Evolutionary conservation across 2,888 invertebrate genomes (phyloP).

Genomic region (Eurytoma adleriae): DNA sequence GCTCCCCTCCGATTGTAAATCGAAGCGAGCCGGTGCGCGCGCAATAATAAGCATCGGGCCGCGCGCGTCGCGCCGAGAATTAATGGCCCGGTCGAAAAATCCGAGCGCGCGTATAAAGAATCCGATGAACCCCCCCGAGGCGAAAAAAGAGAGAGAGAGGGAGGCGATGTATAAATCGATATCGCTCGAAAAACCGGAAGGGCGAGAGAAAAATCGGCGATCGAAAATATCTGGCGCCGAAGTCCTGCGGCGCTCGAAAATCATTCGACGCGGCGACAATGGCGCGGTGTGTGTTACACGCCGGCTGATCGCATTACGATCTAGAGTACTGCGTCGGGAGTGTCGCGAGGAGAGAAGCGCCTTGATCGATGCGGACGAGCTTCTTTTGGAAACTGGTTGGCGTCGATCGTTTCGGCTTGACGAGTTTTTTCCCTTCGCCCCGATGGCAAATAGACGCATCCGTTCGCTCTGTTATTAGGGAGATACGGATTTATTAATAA

Average conservation of each 20-base stretch:
- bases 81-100: conserved; percentile 29
- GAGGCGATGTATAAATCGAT: neutral
- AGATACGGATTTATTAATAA: conserved; percentile 17
- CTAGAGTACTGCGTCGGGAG: too few relatives aligned
- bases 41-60: neutral
- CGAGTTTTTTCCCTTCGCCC: neutral
- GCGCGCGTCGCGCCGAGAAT: conserved; percentile 7
- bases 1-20: conserved; percentile 33
- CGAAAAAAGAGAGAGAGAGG: neutral
- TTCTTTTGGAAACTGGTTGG: conserved; percentile 19
- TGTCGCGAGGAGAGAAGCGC: neutral
- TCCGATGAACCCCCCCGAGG: conserved; percentile 31
- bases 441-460: too few relatives aligned
- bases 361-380: conserved; percentile 7
- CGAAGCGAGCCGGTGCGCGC: neutral
- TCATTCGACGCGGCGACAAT: neutral
- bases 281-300: neutral
- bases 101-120: conserved; percentile 16
- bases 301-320: conserved; percentile 4
- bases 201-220: too few relatives aligned
- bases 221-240: too few relatives aligned
- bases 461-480: conserved; percentile 16
- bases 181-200: too few relatives aligned
- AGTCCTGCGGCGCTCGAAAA: neutral
- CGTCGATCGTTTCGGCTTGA: neutral